Percentiles rank a stretch among this genome's conserved stretches.
These are phyloP conservation scores for Hiodon alosoides DNA, from an alignment of 2,113 vertebrate genomes.

Conservation along the genomic window DNA sequence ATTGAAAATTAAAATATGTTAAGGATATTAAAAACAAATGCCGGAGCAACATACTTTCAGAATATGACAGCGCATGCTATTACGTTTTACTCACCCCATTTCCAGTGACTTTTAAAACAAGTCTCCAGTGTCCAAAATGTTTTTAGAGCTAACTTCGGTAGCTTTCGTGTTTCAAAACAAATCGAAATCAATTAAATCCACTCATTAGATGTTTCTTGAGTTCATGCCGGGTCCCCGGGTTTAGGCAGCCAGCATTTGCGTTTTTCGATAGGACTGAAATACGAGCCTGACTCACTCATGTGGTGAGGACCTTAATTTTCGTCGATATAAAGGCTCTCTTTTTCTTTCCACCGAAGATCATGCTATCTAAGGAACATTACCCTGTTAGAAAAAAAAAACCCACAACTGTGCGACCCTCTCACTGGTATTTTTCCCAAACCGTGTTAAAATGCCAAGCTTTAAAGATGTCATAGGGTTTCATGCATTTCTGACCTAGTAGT, in stretches of 20 bases:
- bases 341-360: conserved; percentile 27
- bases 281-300: conserved; percentile 21
- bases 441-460: conserved; percentile 2
- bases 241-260: conserved; percentile 24
- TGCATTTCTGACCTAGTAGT: conserved; percentile 30
- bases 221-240: conserved; percentile 37
- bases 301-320: conserved; percentile 21
- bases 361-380: conserved; percentile 6
- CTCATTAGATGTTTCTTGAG: conserved; percentile 43
- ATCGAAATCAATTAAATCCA: conserved; percentile 44
- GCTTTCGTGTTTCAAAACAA: conserved; percentile 22
- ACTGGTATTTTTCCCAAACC: not conserved
- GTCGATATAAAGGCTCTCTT: conserved; percentile 24
- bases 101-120: conserved; percentile 51
- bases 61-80: not conserved
- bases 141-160: conserved; percentile 8
- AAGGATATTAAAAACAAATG: not conserved
- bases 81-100: conserved; percentile 60
- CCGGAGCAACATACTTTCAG: not conserved
- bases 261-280: conserved; percentile 13
- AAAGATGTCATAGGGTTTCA: conserved; percentile 9
- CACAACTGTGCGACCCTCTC: not conserved
- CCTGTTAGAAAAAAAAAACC: not conserved
- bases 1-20: not conserved
- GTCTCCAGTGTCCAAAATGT: conserved; percentile 24